These are phyloP conservation scores for Oryzias celebensis DNA, from an alignment of 2,113 vertebrate genomes.

Conservation along the genomic window DNA sequence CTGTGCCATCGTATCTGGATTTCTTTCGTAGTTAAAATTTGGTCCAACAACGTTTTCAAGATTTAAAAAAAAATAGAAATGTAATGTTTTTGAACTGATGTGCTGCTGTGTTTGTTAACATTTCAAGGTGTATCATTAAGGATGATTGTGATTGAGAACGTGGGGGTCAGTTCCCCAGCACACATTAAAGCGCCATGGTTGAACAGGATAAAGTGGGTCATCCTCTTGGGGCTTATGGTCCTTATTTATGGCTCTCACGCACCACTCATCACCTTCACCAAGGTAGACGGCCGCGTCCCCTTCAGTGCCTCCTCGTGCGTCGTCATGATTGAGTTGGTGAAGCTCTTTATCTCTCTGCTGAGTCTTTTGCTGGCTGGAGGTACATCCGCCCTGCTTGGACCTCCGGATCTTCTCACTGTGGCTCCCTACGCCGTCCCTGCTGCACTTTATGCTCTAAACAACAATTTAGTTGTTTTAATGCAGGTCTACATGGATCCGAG, in stretches of 20 bases:
- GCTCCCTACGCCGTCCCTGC: constrained; percentile 86
- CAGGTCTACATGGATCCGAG: constrained; percentile 95
- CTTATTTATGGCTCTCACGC: constrained; percentile 90
- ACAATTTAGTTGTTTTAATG: constrained; percentile 93
- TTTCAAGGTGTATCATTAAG: constrained; percentile 19
- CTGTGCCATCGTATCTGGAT: too few relatives aligned
- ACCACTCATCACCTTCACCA: constrained; percentile 85
- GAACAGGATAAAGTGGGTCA: constrained; percentile 73
- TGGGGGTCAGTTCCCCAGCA: constrained; percentile 36
- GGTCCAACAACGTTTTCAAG: too few relatives aligned
- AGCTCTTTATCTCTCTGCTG: constrained; percentile 79
- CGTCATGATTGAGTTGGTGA: constrained; percentile 85
- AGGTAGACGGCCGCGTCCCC: constrained; percentile 82
- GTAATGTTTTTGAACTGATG: constrained; percentile 19
- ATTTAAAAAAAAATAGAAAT: too few relatives aligned
- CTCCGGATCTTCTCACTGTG: constrained; percentile 55
- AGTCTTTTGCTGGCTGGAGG: constrained; percentile 65
- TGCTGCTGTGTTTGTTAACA: not conserved
- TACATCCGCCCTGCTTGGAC: not conserved
- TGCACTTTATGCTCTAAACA: constrained; percentile 89
- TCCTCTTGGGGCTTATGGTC: constrained; percentile 83
- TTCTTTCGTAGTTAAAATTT: too few relatives aligned
- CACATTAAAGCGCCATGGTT: constrained; percentile 38
- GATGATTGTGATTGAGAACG: constrained; percentile 73
- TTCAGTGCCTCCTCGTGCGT: constrained; percentile 87